Evolutionary conservation across 2,113 vertebrate species (phyloP).

Genomic region (Rafetus swinhoei): DNA sequence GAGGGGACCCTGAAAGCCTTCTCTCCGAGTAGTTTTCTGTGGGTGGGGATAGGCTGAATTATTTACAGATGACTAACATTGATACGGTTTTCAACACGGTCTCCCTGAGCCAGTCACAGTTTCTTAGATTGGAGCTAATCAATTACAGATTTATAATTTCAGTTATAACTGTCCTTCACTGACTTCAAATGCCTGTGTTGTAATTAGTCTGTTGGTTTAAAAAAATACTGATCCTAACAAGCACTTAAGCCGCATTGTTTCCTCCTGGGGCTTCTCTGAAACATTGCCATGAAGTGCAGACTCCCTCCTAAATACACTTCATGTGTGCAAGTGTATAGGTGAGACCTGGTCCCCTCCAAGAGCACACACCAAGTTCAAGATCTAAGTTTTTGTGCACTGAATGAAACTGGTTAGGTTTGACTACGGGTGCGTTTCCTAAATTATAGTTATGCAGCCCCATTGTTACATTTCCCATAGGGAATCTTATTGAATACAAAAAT

Average conservation of each 20-base stretch:
- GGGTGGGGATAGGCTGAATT: not conserved
- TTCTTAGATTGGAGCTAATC: not conserved
- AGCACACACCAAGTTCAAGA: not conserved
- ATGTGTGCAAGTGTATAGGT: not conserved
- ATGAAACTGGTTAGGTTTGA: constrained; percentile 30
- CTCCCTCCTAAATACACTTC: rapidly evolving
- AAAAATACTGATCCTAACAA: not conserved
- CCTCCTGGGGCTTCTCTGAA: not conserved
- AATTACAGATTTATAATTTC: not conserved
- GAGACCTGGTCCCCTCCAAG: not conserved
- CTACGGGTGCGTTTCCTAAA: constrained; percentile 18
- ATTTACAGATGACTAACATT: not conserved
- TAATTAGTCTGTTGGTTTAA: not conserved
- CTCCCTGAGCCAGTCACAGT: too few relatives aligned
- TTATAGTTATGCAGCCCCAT: constrained; percentile 28
- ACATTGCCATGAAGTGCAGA: not conserved
- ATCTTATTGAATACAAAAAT: not conserved
- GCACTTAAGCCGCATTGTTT: not conserved
- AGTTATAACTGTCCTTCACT: not conserved
- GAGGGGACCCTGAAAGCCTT: not conserved
- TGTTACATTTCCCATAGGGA: constrained; percentile 39
- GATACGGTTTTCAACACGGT: too few relatives aligned
- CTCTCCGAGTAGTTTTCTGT: too few relatives aligned
- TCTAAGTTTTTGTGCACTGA: not conserved
- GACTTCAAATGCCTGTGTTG: not conserved